phyloP scores from a whole-genome alignment of 2,888 invertebrate genomes.

The Chloroclysta siterata region DNA sequence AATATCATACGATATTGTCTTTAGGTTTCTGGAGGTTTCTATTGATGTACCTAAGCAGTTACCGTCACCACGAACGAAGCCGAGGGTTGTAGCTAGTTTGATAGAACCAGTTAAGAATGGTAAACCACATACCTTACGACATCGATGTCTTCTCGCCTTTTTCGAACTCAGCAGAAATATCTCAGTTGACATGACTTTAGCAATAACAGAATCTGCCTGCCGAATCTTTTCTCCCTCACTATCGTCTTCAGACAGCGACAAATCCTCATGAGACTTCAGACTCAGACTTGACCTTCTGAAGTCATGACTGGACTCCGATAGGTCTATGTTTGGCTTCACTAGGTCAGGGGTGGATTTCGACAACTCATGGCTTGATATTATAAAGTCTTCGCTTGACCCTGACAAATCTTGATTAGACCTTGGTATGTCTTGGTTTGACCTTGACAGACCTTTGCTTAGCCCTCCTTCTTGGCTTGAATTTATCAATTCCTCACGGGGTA shows the following conservation, averaged over 20 bases:
- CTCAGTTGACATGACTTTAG: constrained; percentile 68
- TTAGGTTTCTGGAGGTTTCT: too few relatives aligned
- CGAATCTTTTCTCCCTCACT: constrained; percentile 34
- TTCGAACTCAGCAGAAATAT: constrained; percentile 60
- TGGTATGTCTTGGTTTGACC: constrained; percentile 7
- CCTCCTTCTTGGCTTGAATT: background rate
- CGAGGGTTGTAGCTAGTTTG: too few relatives aligned
- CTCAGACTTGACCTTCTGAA: constrained; percentile 1
- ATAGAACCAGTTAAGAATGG: too few relatives aligned
- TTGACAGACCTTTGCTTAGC: background rate
- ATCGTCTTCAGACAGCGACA: constrained; percentile 7
- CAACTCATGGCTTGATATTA: background rate
- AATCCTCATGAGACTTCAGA: constrained; percentile 3
- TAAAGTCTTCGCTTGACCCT: constrained; percentile 1
- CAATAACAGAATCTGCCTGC: constrained; percentile 66
- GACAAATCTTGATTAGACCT: background rate
- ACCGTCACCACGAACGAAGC: too few relatives aligned
- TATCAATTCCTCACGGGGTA: constrained; percentile 3
- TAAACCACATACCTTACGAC: constrained; percentile 59
- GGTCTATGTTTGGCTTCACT: background rate
- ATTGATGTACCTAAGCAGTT: too few relatives aligned
- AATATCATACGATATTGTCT: too few relatives aligned
- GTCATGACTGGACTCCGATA: constrained; percentile 10
- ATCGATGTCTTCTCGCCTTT: constrained; percentile 50
- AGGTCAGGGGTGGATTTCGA: background rate